These are phyloP conservation scores for Netelia virgata DNA, from an alignment of 2,888 invertebrate genomes.

Conservation along the genomic window DNA sequence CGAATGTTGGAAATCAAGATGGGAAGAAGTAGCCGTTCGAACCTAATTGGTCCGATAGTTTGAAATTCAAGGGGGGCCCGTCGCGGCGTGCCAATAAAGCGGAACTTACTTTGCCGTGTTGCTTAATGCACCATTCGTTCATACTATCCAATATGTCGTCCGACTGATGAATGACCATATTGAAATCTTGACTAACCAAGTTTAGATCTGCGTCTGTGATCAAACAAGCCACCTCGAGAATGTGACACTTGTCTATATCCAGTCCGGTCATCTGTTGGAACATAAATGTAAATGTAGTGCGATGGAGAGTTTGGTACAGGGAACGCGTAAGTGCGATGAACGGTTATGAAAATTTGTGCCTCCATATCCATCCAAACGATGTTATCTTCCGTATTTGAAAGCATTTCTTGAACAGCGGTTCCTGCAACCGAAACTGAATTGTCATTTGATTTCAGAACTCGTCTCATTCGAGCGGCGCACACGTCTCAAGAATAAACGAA, in stretches of 20 bases:
- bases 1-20: no score
- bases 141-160: constrained; percentile 90
- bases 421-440: constrained; percentile 39
- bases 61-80: no score
- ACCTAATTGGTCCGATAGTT: no score
- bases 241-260: constrained; percentile 90
- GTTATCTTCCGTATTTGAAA: constrained; percentile 58
- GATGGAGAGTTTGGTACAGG: not conserved
- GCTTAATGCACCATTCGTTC: constrained; percentile 93
- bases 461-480: not conserved
- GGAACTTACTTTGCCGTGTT: constrained; percentile 90
- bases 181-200: constrained; percentile 90
- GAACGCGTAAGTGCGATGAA: constrained; percentile 1
- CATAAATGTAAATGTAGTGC: not conserved
- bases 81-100: no score
- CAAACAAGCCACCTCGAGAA: constrained; percentile 95
- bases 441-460: not conserved
- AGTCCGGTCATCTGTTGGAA: constrained; percentile 94
- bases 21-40: no score
- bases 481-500: not conserved
- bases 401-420: constrained; percentile 56
- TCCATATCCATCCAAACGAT: constrained; percentile 93
- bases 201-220: constrained; percentile 94
- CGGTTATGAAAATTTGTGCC: constrained; percentile 77
- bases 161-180: constrained; percentile 92